Evolutionary conservation across 2,797 vertebrate species (phyloP), one percentile per base, ranked within the genome.

Genomic region (Etheostoma perlongum): DNA sequence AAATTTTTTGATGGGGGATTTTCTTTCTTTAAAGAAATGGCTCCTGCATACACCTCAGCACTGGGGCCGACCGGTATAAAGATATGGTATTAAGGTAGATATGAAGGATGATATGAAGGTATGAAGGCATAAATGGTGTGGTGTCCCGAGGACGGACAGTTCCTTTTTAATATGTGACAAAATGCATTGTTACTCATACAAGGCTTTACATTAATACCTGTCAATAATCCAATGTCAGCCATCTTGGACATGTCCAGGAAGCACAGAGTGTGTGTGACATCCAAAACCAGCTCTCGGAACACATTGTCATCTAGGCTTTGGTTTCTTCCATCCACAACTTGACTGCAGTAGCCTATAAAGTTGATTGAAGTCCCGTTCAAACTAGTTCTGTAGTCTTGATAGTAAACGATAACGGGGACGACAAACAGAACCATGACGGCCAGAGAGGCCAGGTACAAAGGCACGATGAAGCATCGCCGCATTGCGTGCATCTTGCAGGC

Each of bases 401-500:
- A 82, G 63, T 74, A 75, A 36, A 85, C 54, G 2, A 72, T 53
- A 5, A 91, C 77, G 0, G 92, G 90, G 54, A 78, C 4, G 19
- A 93, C 19, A 13, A 92, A 68, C 14, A 93, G 42, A 4, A 72
- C 77, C 74, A 94, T 52, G 13, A 92, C 87, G 6, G 64, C 73
- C n/a, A 92, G 58, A 9, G 90, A 93, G 10, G 93, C 85, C 68
- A 93, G 9, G 83, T 93, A 93, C 76, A 94, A 48, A 47, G 95
- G 94, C 5, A 93, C 2, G 2, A 92, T 59, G 68, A 95, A 96
- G 85, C 94, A 87, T 0, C 88, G 86, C 1, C 89, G 85, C 60
- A 95, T 10, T 33, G 89, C 89, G 3, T 95, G 94, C 92, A 96
- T 95, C 85, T 96, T 96, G 33, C 94, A 95, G 27, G 93, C 93